phyloP scores from a whole-genome alignment of 2,888 invertebrate species.

The Branchipolynoe longqiensis region DNA sequence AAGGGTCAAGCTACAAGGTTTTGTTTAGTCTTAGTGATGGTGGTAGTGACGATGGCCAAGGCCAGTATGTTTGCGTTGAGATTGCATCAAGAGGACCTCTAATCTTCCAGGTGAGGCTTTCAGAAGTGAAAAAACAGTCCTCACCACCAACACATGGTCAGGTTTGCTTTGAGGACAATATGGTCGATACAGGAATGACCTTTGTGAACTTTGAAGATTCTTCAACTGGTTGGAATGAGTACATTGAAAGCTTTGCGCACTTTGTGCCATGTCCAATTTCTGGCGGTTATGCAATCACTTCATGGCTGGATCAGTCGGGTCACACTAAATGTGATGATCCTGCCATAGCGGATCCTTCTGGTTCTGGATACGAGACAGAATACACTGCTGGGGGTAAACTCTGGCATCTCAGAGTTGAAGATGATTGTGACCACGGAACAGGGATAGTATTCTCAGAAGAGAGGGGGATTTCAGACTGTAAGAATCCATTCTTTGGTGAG shows the following conservation, averaged over 20 bases:
- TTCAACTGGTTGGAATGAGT: background rate
- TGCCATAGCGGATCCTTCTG: no score
- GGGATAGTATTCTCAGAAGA: background rate
- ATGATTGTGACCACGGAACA: background rate
- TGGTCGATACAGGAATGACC: background rate
- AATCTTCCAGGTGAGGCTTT: conserved; percentile 1
- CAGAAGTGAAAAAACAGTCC: background rate
- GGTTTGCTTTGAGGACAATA: background rate
- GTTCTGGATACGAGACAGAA: no score
- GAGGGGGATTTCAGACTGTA: background rate
- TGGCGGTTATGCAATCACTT: conserved; percentile 2
- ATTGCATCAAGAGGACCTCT: background rate
- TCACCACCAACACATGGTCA: background rate
- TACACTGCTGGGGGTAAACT: no score
- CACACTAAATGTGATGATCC: background rate
- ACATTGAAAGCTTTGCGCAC: background rate
- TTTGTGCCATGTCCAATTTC: background rate
- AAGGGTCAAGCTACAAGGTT: background rate
- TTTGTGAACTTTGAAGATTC: conserved; percentile 11
- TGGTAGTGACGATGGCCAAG: background rate
- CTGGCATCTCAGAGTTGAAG: conserved; percentile 7
- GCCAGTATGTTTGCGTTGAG: background rate
- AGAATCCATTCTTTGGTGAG: conserved; percentile 8
- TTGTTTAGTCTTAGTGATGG: background rate
- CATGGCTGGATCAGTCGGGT: conserved; percentile 1